These are phyloP conservation scores for Trialeurodes vaporariorum DNA, from an alignment of 1,140 invertebrate genomes.

Conservation along the genomic window DNA sequence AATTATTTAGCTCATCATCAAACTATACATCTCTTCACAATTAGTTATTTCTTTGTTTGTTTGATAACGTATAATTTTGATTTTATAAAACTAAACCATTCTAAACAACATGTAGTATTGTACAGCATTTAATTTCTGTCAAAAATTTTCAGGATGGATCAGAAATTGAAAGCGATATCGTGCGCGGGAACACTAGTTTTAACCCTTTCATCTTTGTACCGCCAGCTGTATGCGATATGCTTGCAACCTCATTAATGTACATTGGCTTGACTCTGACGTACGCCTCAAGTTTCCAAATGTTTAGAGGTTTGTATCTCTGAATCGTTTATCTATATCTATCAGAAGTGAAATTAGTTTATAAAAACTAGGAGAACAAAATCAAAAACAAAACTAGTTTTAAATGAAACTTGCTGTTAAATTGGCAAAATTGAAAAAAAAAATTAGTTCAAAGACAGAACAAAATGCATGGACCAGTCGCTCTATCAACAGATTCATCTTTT, in stretches of 20 bases:
- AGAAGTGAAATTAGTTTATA: not conserved
- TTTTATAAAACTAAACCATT: not conserved
- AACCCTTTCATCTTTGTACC: constrained; percentile 72
- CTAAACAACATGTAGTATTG: not conserved
- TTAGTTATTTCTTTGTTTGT: constrained; percentile 9
- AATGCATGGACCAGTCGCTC: too few relatives aligned
- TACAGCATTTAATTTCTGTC: constrained; percentile 5
- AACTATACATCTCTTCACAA: not conserved
- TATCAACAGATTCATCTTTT: too few relatives aligned
- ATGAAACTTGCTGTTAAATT: too few relatives aligned
- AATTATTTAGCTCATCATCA: not conserved
- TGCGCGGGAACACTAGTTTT: constrained; percentile 54
- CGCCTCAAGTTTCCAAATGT: constrained; percentile 93
- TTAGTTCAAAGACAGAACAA: too few relatives aligned
- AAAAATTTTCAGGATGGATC: constrained; percentile 43
- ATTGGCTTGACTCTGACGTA: constrained; percentile 84
- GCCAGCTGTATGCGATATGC: constrained; percentile 75
- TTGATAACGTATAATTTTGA: constrained; percentile 9
- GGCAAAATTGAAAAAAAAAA: too few relatives aligned
- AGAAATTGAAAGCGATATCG: constrained; percentile 41
- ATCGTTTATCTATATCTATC: not conserved
- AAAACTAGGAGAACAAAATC: too few relatives aligned
- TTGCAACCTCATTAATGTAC: constrained; percentile 76
- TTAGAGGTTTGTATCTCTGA: constrained; percentile 61
- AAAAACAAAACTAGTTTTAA: too few relatives aligned